Percentiles rank a stretch among this genome's conserved stretches.
Evolutionary conservation across 2,797 vertebrate species (phyloP).

Genomic region (Takifugu rubripes): DNA sequence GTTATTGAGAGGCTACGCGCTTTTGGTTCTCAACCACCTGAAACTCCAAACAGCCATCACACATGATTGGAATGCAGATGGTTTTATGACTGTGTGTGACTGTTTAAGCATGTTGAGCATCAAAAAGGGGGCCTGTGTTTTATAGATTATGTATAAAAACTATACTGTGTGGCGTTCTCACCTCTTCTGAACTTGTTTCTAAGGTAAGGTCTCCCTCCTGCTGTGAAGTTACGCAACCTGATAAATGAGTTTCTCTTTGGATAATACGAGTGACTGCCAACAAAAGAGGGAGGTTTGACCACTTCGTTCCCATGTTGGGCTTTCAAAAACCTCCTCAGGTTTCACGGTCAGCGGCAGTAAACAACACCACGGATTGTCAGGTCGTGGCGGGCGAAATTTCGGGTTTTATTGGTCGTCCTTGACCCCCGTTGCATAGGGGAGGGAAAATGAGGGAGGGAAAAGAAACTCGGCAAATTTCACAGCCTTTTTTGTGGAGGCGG

Average conservation of each 20-base stretch:
- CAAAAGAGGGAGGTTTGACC: constrained; percentile 30
- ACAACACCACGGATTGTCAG: constrained; percentile 17
- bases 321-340: constrained; percentile 22
- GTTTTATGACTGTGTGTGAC: too few species aligned
- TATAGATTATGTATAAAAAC: neutral
- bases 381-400: constrained; percentile 3
- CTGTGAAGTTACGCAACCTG: constrained; percentile 30
- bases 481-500: constrained; percentile 13
- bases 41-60: constrained; percentile 47
- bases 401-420: constrained; percentile 20
- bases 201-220: constrained; percentile 17
- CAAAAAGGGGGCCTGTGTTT: neutral
- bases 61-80: constrained; percentile 11
- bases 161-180: neutral
- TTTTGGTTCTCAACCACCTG: constrained; percentile 50
- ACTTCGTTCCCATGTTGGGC: constrained; percentile 3
- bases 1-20: constrained; percentile 36
- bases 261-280: constrained; percentile 31
- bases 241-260: constrained; percentile 36
- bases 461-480: constrained; percentile 37
- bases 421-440: constrained; percentile 19
- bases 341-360: constrained; percentile 17
- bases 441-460: constrained; percentile 39
- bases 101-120: too few species aligned
- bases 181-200: constrained; percentile 8